Evolutionary conservation across 2,888 invertebrate genomes (phyloP), one percentile per base, ranked within the genome.

Genomic region (Endotricha flammealis): DNA sequence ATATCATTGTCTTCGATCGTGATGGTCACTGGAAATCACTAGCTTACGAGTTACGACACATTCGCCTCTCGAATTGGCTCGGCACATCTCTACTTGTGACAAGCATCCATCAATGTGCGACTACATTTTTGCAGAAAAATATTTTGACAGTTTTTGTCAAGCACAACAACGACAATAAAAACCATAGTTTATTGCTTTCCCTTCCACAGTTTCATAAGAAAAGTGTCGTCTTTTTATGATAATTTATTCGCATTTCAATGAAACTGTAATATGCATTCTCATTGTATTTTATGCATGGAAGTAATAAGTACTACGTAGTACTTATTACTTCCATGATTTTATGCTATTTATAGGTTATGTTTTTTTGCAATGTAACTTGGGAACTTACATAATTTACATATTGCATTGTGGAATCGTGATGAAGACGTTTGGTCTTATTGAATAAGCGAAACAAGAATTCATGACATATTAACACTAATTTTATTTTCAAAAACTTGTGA

Each of bases 231-330:
- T 6, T 7, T 20, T 74, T 78, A 77, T 77, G 73, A 68, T 77
- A 80, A 82, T 81, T 74, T 79, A 82, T 80, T 78, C 67, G 71
- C 74, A 80, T 80, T 70, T 76, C 64, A 79, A 80, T 77, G 69
- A 71, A 67, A 62, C 64, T 64, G 60, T 73, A 64, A 71, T 70
- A 69, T 71, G 63, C 61, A 72, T 70, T 72, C 68, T 70, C 62
- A 63, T n/a, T 68, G 68, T 65, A 62, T 64, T 66, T 64, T 67
- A 71, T 67, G 66, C 63, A 48, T n/a, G n/a, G n/a, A 64, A 55
- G 56, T 59, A 57, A 56, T 54, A 48, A 55, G 53, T 43, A 49
- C 32, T 7, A 41, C n/a, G n/a, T n/a, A n/a, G n/a, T n/a, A n/a
- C n/a, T n/a, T n/a, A n/a, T n/a, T n/a, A n/a, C n/a, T 40, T 51